These are phyloP conservation scores for Malachius bipustulatus DNA, from an alignment of 2,888 invertebrate species.

Conservation along the genomic window DNA sequence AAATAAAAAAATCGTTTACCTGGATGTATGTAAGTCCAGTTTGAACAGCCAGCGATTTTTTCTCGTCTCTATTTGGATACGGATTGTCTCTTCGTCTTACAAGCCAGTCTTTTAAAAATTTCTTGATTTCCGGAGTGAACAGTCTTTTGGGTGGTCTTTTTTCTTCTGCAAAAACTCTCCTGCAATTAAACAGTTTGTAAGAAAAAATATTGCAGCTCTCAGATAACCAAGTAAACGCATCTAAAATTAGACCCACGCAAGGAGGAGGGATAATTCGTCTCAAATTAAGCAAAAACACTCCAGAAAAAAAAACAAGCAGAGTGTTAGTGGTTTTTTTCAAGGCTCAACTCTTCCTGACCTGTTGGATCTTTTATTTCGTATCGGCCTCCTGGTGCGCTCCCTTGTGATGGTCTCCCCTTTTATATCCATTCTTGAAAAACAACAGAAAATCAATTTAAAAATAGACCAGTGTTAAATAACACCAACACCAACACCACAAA, in stretches of 20 bases:
- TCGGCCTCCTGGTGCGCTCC: slow-evolving; percentile 49
- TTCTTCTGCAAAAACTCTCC: slow-evolving; percentile 46
- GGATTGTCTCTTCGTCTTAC: slow-evolving; percentile 65
- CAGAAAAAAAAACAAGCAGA: slow-evolving; percentile 10
- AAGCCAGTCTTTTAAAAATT: slow-evolving; percentile 66
- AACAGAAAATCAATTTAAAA: slow-evolving; percentile 30
- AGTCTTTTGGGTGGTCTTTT: slow-evolving; percentile 57
- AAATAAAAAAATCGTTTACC: too few species aligned
- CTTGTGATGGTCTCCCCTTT: slow-evolving; percentile 33
- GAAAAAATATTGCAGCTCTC: neutral
- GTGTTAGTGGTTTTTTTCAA: slow-evolving; percentile 8
- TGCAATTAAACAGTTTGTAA: slow-evolving; percentile 25
- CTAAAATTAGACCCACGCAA: neutral
- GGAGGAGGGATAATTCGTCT: too few species aligned
- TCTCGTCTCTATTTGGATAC: slow-evolving; percentile 66
- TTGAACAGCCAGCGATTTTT: slow-evolving; percentile 57
- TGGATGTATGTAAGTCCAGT: slow-evolving; percentile 69
- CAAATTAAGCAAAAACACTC: slow-evolving; percentile 13
- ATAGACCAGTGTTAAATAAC: slow-evolving; percentile 30
- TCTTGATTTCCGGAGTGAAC: slow-evolving; percentile 69
- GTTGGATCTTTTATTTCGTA: slow-evolving; percentile 59
- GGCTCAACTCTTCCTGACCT: slow-evolving; percentile 44
- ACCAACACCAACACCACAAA: slow-evolving; percentile 31
- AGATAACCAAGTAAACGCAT: neutral
- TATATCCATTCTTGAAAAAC: slow-evolving; percentile 34